A percentile compares a stretch with the other conserved stretches of the same genome.
These are phyloP conservation scores for Rhagium mordax DNA, from an alignment of 2,888 invertebrate genomes.

Conservation along the genomic window DNA sequence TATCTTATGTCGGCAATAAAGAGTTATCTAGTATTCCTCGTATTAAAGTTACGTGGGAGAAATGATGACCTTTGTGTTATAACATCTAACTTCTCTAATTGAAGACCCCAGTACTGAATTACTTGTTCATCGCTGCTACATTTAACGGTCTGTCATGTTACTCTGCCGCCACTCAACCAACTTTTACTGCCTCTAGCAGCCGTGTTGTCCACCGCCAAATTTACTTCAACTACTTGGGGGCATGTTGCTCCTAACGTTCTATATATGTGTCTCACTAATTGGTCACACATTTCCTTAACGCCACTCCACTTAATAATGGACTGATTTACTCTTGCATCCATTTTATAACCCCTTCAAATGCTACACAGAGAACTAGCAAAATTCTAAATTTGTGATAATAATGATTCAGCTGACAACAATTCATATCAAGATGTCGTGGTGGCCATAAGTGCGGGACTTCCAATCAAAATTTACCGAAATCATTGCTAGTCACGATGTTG, in stretches of 20 bases:
- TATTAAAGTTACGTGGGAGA: conserved; percentile 60
- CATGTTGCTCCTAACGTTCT: conserved; percentile 32
- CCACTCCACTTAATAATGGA: conserved; percentile 7
- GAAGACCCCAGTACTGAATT: conserved; percentile 69
- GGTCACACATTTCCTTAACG: conserved; percentile 1
- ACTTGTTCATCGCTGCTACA: conserved; percentile 68
- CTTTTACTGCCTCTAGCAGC: conserved; percentile 60
- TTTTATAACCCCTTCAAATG: neutral
- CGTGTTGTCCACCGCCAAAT: conserved; percentile 45
- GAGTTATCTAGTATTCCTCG: conserved; percentile 60
- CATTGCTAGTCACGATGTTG: too few relatives aligned
- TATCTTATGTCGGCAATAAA: conserved; percentile 62
- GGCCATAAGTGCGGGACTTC: too few relatives aligned
- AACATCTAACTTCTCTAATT: conserved; percentile 69
- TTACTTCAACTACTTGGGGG: conserved; percentile 44
- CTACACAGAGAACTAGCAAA: neutral
- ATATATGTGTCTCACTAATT: conserved; percentile 30
- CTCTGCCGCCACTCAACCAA: conserved; percentile 59
- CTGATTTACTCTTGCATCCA: neutral
- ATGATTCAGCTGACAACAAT: too few relatives aligned
- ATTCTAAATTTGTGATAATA: too few relatives aligned
- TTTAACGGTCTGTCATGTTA: conserved; percentile 67
- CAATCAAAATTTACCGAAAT: too few relatives aligned
- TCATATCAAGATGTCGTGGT: too few relatives aligned
- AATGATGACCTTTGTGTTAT: conserved; percentile 61